A percentile compares a stretch with the other conserved stretches of the same genome.
phyloP scores from a whole-genome alignment of 2,797 vertebrate species.

The Avahi laniger region DNA sequence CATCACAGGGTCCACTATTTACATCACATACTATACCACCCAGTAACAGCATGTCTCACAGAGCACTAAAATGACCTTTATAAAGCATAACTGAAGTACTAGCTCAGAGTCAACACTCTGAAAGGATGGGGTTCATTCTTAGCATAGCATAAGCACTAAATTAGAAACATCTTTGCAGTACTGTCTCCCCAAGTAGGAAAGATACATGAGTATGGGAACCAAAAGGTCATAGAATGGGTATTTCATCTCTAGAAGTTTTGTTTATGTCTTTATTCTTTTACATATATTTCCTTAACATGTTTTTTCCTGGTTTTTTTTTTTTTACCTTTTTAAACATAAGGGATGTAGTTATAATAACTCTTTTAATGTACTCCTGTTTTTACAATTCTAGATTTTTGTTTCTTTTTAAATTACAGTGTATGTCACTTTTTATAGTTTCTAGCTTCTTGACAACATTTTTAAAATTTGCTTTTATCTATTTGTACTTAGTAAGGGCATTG shows the following conservation, averaged over 20 bases:
- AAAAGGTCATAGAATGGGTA: background rate
- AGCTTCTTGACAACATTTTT: background rate
- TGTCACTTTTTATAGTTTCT: background rate
- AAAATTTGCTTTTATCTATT: conserved; percentile 30
- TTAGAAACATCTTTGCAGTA: background rate
- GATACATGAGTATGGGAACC: background rate
- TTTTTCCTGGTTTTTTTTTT: background rate
- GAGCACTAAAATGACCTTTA: background rate
- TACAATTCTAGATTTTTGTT: conserved; percentile 1
- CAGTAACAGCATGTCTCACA: background rate
- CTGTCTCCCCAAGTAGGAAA: background rate
- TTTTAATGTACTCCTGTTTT: background rate
- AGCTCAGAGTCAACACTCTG: background rate
- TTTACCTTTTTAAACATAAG: conserved; percentile 26
- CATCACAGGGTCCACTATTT: background rate
- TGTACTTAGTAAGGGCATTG: background rate
- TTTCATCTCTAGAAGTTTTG: background rate
- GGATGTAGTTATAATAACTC: background rate
- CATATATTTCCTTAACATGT: background rate
- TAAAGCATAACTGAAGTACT: background rate
- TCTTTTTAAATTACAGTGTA: background rate
- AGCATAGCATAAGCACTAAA: background rate
- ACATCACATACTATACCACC: background rate
- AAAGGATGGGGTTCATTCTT: background rate
- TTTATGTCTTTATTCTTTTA: background rate